Base-by-base conservation (phyloP, 2,797 vertebrate species). In the Passerculus sandwichensis region DNA sequence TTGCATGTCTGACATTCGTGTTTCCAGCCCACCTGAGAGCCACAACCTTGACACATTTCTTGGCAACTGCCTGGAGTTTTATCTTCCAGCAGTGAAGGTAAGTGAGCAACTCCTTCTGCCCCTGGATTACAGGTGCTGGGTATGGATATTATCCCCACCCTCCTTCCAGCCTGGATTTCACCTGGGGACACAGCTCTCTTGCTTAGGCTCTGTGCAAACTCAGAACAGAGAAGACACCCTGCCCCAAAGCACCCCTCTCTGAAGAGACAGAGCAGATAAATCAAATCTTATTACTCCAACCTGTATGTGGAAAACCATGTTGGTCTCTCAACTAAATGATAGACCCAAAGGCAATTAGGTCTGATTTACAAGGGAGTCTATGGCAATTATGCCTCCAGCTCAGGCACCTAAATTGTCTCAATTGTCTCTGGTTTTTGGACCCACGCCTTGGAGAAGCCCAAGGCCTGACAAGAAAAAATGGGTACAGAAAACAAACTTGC, bases 31-130 rank as follows among this genome's bases (percentile, higher is more conserved):
- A 95, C 93, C 89, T 5, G 11, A 69, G 79, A 88, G 74, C 23
- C 69, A 71, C 0, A 77, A 77, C 95, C 83, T 77, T 59, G 83
- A 79, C 77, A 67, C 60, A 40, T 47, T 67, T 69, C 47, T 78
- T 88, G 89, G 94, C 84, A 85, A 15, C n/a, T 60, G 17, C 85
- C 64, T 40, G 51, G 85, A 67, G 60, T 78, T 81, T 91, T 62
- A 74, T 74, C 91, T 92, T 67, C 95, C 88, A 78, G 81, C 89
- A 70, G 65, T 29, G 65, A 29, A 50, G 70, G 88, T 53, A 72
- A 95, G 89, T 7, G 27, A 94, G 62, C 85, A 92, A 22, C 90
- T 84, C 78, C 87, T 83, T 71, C 62, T 85, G 59, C 62, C 65
- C 10, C 85, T 76, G 86, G 57, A 30, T 61, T 47, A 30, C 47